Conservation (phyloP, 2,797 vertebrate genomes). For the Platalea minor region DNA sequence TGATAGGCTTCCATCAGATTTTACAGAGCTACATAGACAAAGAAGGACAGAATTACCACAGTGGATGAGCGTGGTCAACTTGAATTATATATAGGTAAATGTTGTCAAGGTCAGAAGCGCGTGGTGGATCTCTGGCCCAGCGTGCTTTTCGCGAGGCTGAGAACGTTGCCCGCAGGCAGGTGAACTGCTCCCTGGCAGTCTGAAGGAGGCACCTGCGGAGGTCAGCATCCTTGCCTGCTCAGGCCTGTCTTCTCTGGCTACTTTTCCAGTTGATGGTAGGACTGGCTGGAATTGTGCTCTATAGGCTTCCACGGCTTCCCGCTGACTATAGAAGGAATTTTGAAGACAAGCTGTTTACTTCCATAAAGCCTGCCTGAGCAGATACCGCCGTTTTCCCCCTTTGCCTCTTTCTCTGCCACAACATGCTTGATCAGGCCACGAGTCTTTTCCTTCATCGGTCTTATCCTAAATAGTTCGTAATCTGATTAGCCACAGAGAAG, state of each 20-base stretch:
- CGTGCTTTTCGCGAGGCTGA: neutral
- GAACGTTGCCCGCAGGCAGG: fast-evolving
- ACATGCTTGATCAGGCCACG: neutral
- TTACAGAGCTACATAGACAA: neutral
- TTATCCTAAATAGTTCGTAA: neutral
- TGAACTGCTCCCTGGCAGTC: neutral
- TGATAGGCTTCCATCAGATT: neutral
- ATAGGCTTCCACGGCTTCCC: neutral
- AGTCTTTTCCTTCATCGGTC: neutral
- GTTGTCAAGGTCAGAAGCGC: fast-evolving
- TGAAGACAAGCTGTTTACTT: neutral
- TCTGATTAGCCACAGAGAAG: neutral
- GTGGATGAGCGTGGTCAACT: too few relatives aligned
- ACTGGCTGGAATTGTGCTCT: neutral
- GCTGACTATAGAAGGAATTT: neutral
- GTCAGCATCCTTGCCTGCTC: neutral
- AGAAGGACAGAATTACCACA: neutral
- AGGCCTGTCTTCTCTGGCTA: neutral
- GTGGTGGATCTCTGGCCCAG: neutral
- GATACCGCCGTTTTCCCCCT: neutral
- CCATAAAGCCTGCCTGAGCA: neutral
- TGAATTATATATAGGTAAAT: fast-evolving
- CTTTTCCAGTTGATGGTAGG: neutral
- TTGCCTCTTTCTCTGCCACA: neutral
- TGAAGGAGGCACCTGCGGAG: neutral